Conservation (phyloP, 2,888 invertebrate species). For the Bellardia bayeri region DNA sequence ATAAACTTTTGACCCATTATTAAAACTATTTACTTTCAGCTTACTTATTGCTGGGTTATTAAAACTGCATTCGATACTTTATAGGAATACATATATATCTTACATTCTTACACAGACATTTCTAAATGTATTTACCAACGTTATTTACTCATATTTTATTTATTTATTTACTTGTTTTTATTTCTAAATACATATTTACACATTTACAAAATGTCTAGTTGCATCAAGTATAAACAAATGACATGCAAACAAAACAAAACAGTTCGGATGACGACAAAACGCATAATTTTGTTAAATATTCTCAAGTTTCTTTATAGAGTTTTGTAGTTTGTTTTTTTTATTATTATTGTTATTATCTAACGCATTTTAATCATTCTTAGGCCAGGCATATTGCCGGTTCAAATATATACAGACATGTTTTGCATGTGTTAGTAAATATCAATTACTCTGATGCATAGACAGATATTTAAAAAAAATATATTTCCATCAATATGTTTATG, state of each 20-base stretch:
- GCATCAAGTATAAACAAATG: constrained; percentile 13
- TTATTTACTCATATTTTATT: neutral
- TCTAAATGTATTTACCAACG: neutral
- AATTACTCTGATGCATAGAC: constrained; percentile 23
- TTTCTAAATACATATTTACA: constrained; percentile 30
- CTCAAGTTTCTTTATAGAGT: constrained; percentile 34
- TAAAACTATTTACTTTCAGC: neutral
- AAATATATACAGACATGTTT: constrained; percentile 32
- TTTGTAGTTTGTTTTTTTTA: neutral
- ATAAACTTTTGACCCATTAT: neutral
- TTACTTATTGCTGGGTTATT: constrained; percentile 6
- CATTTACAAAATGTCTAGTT: constrained; percentile 30
- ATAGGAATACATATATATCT: neutral
- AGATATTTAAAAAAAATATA: neutral
- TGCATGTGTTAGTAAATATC: constrained; percentile 17
- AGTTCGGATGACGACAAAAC: constrained; percentile 42
- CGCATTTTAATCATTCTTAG: constrained; percentile 36
- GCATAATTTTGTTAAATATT: constrained; percentile 2
- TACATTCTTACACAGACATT: neutral
- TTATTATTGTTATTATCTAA: constrained; percentile 5
- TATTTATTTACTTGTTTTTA: neutral
- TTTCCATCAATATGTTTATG: constrained; percentile 2
- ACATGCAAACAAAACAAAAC: constrained; percentile 7
- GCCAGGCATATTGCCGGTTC: constrained; percentile 32
- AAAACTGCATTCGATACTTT: neutral